phyloP scores from a whole-genome alignment of 2,888 invertebrate species.

The Chrysina gloriosa region DNA sequence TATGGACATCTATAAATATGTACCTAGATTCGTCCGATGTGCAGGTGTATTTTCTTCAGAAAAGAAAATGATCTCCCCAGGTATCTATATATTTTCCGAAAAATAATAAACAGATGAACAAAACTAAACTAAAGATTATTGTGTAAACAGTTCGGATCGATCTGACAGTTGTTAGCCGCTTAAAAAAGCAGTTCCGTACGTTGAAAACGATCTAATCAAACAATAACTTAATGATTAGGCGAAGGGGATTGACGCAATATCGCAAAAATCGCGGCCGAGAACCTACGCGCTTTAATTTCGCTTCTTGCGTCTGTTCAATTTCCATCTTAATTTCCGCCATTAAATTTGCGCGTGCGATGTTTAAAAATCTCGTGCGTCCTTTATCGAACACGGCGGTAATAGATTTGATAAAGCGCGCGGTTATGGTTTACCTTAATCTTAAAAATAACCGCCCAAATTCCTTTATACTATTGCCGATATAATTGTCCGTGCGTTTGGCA shows the following conservation, averaged over 20 bases:
- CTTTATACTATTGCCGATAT: slow-evolving; percentile 21
- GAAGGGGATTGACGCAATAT: slow-evolving; percentile 19
- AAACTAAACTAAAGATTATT: slow-evolving; percentile 26
- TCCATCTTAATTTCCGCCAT: slow-evolving; percentile 12
- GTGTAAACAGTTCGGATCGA: slow-evolving; percentile 11
- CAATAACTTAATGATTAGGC: slow-evolving; percentile 23
- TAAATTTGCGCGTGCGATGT: slow-evolving; percentile 6
- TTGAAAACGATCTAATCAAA: slow-evolving; percentile 26
- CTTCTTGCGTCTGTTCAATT: slow-evolving; percentile 7
- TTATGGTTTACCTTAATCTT: slow-evolving; percentile 25
- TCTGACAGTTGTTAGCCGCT: neutral
- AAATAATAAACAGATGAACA: slow-evolving; percentile 34
- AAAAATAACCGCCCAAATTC: slow-evolving; percentile 16
- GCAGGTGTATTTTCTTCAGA: no score
- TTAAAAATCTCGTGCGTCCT: neutral
- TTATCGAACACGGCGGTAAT: neutral
- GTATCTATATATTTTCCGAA: neutral
- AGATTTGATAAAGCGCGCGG: slow-evolving; percentile 14
- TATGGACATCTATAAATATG: no score
- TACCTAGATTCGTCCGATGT: no score
- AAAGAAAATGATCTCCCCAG: neutral
- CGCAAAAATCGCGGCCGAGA: neutral
- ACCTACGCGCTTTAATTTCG: neutral
- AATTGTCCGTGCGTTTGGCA: slow-evolving; percentile 15
- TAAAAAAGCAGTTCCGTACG: neutral